Base-by-base conservation (phyloP, 2,113 vertebrate species). In the Cathartes aura region DNA sequence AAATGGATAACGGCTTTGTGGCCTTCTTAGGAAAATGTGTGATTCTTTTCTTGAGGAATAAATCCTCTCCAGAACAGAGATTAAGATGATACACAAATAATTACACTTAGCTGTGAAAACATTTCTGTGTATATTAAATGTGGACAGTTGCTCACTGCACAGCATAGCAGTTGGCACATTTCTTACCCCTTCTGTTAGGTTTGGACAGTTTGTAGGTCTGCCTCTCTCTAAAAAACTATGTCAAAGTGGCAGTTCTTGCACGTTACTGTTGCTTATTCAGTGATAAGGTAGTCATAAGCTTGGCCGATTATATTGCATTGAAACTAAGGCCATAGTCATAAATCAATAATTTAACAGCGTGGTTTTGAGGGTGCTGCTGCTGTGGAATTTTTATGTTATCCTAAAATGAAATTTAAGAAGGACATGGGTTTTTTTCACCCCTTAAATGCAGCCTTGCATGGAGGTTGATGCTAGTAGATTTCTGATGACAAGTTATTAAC, bases 21-120 rank as follows among this genome's bases (percentile, higher is more conserved):
- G 62, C 20, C 20, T 34, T 20, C 48, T 96, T 80, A 68, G 62
- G 71, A 88, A 92, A 96, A 73, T 32, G 83, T 13, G 62, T 94
- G 82, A 80, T 88, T 80, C 2, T 79, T 93, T 93, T 78, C 12
- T 48, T 75, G 70, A 75, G 50, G n/a, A 87, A 43, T 82, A 59
- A 75, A 53, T 87, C 60, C 27, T n/a, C 5, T 53, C 27, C 45
- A 48, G 15, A 64, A 40, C 22, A 80, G 5, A 3, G 59, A 82
- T 73, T 21, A 64, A 74, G 52, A 84, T 34, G 40, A 60, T 50
- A 20, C 14, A 52, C 8, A 59, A 43, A 23, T 74, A 59, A 84
- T 43, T 91, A n/a, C 8, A 45, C 5, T 82, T 53, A 18, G 15
- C 6, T 4, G 2, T 60, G 81, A 68, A 93, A 82, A 30, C 8